phyloP scores from a whole-genome alignment of 2,113 vertebrate genomes.

The Turnix velox region DNA sequence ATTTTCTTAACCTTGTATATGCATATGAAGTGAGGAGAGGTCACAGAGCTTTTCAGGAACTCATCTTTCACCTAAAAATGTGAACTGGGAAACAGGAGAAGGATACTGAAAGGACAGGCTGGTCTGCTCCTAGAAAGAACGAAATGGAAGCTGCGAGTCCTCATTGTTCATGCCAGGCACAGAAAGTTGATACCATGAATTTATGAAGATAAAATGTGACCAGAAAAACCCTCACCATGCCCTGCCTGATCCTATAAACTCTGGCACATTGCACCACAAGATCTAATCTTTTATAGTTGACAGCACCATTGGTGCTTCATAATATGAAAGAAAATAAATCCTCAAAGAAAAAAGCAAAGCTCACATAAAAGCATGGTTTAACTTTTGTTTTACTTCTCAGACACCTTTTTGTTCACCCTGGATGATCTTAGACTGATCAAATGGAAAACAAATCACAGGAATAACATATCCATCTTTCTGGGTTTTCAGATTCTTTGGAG shows the following conservation, averaged over 20 bases:
- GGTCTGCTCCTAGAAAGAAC: background rate
- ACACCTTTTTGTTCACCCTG: constrained; percentile 27
- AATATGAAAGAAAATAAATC: constrained; percentile 42
- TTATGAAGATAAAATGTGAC: constrained; percentile 5
- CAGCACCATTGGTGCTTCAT: background rate
- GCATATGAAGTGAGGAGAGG: background rate
- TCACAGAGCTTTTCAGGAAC: background rate
- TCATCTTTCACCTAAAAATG: background rate
- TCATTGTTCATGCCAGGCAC: background rate
- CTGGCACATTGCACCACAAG: background rate
- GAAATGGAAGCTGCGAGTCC: background rate
- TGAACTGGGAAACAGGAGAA: background rate
- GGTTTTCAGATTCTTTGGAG: constrained; percentile 1
- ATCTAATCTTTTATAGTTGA: constrained; percentile 11
- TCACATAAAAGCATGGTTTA: constrained; percentile 22
- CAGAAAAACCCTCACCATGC: background rate
- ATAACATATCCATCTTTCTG: background rate
- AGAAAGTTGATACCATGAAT: background rate
- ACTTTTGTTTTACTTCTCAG: constrained; percentile 38
- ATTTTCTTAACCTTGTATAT: background rate
- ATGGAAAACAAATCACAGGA: constrained; percentile 37
- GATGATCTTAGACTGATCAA: constrained; percentile 40
- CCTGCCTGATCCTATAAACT: constrained; percentile 4
- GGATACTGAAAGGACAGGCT: background rate
- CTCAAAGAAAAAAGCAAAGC: background rate